These are phyloP conservation scores for Tachina lurida DNA, from an alignment of 2,888 invertebrate genomes.

Conservation along the genomic window DNA sequence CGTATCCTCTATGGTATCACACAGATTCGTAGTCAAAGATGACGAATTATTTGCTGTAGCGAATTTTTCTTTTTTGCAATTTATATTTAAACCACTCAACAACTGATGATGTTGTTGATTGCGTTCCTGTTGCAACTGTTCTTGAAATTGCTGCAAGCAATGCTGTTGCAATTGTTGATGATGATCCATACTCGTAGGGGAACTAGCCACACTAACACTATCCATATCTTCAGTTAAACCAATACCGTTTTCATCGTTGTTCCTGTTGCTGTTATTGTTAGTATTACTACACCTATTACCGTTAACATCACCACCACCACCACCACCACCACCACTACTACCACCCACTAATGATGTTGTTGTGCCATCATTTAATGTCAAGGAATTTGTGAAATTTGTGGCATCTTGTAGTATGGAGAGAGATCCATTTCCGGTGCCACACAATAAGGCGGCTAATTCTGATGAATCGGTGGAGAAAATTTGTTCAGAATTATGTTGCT, in stretches of 20 bases:
- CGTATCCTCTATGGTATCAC: slow-evolving; percentile 82
- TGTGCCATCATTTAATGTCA: slow-evolving; percentile 63
- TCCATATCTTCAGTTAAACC: slow-evolving; percentile 69
- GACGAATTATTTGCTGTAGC: slow-evolving; percentile 73
- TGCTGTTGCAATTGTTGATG: slow-evolving; percentile 74
- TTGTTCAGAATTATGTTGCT: slow-evolving; percentile 72
- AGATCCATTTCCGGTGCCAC: slow-evolving; percentile 77
- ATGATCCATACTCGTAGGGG: slow-evolving; percentile 74
- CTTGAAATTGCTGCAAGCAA: slow-evolving; percentile 74
- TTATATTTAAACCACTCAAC: slow-evolving; percentile 78
- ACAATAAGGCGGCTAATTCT: slow-evolving; percentile 78
- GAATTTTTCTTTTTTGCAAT: slow-evolving; percentile 81
- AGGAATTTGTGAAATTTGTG: slow-evolving; percentile 52
- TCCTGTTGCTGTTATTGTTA: slow-evolving; percentile 34
- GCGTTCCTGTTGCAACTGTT: slow-evolving; percentile 74
- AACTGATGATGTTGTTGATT: slow-evolving; percentile 75
- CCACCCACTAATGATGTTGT: slow-evolving; percentile 59
- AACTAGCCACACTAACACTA: slow-evolving; percentile 62
- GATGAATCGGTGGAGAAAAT: slow-evolving; percentile 76
- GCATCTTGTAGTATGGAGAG: slow-evolving; percentile 75
- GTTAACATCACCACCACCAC: slow-evolving; percentile 56
- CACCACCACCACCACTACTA: slow-evolving; percentile 56
- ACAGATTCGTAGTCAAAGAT: slow-evolving; percentile 76
- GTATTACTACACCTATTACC: slow-evolving; percentile 32
- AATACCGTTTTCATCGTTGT: slow-evolving; percentile 71